These are phyloP conservation scores for Procavia capensis DNA, from an alignment of 2,113 vertebrate species.

Conservation along the genomic window DNA sequence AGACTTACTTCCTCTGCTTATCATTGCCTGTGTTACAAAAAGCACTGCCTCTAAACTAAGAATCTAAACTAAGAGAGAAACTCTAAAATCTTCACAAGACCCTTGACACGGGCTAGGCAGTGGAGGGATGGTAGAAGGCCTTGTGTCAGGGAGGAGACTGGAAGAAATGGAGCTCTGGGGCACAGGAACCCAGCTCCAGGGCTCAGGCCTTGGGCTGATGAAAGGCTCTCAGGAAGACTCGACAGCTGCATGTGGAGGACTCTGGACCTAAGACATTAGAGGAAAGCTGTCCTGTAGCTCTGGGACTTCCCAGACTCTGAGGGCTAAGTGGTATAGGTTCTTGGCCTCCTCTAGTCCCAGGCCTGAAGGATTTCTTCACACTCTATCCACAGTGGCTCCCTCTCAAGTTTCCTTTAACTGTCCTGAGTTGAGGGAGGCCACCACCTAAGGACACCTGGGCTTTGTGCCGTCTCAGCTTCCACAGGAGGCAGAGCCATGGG, in stretches of 20 bases:
- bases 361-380: not conserved
- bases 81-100: too few species aligned
- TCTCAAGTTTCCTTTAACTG: not conserved
- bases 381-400: not conserved
- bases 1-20: too few species aligned
- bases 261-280: not conserved
- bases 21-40: too few species aligned
- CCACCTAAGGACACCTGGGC: too few species aligned
- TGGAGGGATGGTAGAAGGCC: too few species aligned
- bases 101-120: too few species aligned
- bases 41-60: too few species aligned
- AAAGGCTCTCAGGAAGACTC: accelerated
- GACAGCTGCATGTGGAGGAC: not conserved
- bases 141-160: too few species aligned
- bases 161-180: not conserved
- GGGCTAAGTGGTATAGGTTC: not conserved
- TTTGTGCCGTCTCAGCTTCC: too few species aligned
- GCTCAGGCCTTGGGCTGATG: not conserved
- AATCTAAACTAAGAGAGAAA: too few species aligned
- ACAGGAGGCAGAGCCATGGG: too few species aligned
- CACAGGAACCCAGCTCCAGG: not conserved
- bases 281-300: not conserved
- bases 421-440: not conserved
- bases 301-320: not conserved
- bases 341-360: not conserved